Base-by-base conservation (phyloP, 1,140 invertebrate species). In the Scaptomyza hsui region DNA sequence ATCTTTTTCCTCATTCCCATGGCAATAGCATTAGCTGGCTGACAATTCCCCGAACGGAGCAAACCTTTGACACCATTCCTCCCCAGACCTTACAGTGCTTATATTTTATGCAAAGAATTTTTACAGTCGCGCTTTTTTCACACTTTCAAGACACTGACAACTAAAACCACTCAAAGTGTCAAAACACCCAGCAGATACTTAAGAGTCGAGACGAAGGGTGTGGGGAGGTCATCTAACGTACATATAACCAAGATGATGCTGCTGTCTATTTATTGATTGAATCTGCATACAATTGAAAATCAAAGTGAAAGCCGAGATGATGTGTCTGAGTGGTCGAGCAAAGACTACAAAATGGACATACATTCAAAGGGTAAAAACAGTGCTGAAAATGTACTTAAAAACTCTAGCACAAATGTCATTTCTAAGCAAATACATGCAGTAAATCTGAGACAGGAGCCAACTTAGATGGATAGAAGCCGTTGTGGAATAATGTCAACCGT, bases 131-230 rank as follows among this genome's bases (percentile, higher is more conserved):
- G 61, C 71, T 71, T 70, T 53, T 39, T 52, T 62, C 42, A 52
- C 53, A 57, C 61, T 45, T 47, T 26, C 24, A 24, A 13, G 19
- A 32, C 18, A 32, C 74, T 79, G 76, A 75, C 78, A 79, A 67
- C 78, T 75, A 61, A 81, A 69, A 75, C 72, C 78, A 81, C 78
- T 81, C 76, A 75, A 78, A 79, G 55, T 79, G 72, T 81, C 78
- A 79, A 79, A 81, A 75, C 48, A 57, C n/a, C 55, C 72, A 62
- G 15, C 45, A 53, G 51, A n/a, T 26, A n/a, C n/a, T 21, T 16
- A 19, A 24, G 32, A 48, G 26, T 32, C 19, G 42, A 19, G 15
- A 24, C 12, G 56, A 16, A 3, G 6, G 0, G 12, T 7, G 35
- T n/a, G 21, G 48, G 12, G 24, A 29, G 42, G 21, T 13, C 42